Evolutionary conservation across 2,888 invertebrate species (phyloP), one percentile per base, ranked within the genome.

Genomic region (Limnephilus marmoratus): DNA sequence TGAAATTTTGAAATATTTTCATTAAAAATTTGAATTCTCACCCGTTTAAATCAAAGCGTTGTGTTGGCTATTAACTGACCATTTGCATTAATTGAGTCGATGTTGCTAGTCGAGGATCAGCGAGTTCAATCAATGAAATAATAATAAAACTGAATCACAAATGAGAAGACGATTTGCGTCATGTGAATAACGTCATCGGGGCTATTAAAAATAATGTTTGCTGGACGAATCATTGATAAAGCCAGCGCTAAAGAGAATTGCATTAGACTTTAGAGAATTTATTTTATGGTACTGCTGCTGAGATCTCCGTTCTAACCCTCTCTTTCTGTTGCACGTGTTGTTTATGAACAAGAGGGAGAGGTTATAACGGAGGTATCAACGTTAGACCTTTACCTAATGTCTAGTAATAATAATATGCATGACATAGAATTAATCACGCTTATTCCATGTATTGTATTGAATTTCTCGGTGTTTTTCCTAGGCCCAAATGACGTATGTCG

Each of bases 131-230:
- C 68, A 68, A 68, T 68, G 68, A 68, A 68, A 68, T 68, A 68
- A 68, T n/a, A 68, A 68, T 68, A 68, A 68, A 24, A 68, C 68
- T 68, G 68, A 68, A 68, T 68, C 68, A 68, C 68, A 68, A 68
- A 68, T 68, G 68, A 68, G 68, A 68, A 68, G 68, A n/a, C 88
- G 68, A 37, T 18, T 89, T 68, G 68, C 88, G 88, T 89, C 88
- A 89, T 80, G 68, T 34, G 34, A 80, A 31, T 81, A 89, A 80
- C 88, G 88, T 89, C 88, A 89, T 81, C 88, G 31, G 88, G 88
- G 68, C 18, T 37, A 81, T 89, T 37, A 89, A 85, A 88, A 85
- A 85, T 82, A 31, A 45, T 87, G 49, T 18, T 53, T 53, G n/a
- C 4, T 29, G 68, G 53, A 87, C 53, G 15, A 45, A 29, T 53